Evolutionary conservation across 2,113 vertebrate species (phyloP).

Genomic region (Actenoides lindsayi): DNA sequence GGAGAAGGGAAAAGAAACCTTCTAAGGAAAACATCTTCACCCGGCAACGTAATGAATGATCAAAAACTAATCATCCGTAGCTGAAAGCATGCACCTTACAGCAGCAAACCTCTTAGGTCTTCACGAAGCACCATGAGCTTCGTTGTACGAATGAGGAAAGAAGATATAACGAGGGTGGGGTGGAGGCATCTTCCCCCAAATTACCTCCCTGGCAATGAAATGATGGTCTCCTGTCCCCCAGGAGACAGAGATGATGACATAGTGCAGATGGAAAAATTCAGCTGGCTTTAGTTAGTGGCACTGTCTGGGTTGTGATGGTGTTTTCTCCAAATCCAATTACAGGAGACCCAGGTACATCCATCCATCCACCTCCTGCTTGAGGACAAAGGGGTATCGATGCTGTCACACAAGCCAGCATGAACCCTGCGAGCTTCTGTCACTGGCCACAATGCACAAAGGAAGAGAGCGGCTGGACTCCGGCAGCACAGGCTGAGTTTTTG

Average conservation of each 20-base stretch:
- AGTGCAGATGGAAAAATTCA: neutral
- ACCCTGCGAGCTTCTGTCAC: neutral
- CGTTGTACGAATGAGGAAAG: fast-evolving
- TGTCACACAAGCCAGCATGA: neutral
- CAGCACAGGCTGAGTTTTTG: neutral
- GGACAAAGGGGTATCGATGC: fast-evolving
- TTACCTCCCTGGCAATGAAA: neutral
- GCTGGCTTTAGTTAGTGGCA: neutral
- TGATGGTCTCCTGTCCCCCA: neutral
- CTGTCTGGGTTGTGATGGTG: neutral
- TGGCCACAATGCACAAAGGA: neutral
- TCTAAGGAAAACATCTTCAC: neutral
- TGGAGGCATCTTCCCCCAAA: neutral
- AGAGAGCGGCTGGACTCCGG: neutral
- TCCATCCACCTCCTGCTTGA: neutral
- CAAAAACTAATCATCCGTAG: neutral
- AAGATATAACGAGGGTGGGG: fast-evolving
- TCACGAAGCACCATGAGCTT: neutral
- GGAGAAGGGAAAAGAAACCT: neutral
- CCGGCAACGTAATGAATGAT: neutral
- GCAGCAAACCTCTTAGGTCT: neutral
- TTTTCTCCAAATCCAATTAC: neutral
- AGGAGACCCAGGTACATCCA: neutral
- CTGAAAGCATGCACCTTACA: neutral
- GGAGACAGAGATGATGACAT: neutral